These are phyloP conservation scores for Notarius lentiginosus DNA, from an alignment of 2,113 vertebrate genomes.

Conservation along the genomic window DNA sequence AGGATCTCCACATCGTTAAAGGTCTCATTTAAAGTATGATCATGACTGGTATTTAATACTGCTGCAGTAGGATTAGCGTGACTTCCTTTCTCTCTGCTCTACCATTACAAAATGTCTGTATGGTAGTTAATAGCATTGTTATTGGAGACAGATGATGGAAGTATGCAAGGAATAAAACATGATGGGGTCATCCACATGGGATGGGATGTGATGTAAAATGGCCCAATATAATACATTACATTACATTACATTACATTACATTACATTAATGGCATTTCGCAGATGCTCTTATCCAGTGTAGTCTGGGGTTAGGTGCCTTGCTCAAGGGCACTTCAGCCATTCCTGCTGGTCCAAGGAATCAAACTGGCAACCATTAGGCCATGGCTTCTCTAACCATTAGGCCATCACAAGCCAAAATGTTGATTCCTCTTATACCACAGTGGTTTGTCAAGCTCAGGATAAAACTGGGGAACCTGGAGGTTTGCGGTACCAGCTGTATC, in stretches of 20 bases:
- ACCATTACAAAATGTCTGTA: constrained; percentile 2
- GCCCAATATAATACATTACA: too few species aligned
- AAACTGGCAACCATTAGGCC: too few species aligned
- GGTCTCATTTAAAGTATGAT: constrained; percentile 4
- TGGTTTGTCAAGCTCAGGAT: neutral
- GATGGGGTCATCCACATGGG: neutral
- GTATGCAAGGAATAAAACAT: neutral
- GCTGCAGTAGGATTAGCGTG: constrained; percentile 1
- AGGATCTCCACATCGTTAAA: neutral
- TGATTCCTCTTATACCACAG: neutral
- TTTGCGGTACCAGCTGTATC: neutral
- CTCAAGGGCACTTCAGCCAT: too few species aligned
- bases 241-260: too few species aligned
- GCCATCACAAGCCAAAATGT: neutral
- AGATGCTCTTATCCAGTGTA: too few species aligned
- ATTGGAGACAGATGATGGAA: neutral
- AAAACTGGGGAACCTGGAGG: neutral
- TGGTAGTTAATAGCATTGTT: constrained; percentile 1
- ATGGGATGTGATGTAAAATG: too few species aligned
- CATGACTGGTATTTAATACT: neutral
- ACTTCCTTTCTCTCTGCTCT: constrained; percentile 6
- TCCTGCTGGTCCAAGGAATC: too few species aligned
- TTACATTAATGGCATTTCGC: too few species aligned
- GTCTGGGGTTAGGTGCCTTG: too few species aligned
- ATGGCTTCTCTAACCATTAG: too few species aligned